Evolutionary conservation across 2,113 vertebrate genomes (phyloP), one percentile per base, ranked within the genome.

Genomic region (Platysteira castanea): DNA sequence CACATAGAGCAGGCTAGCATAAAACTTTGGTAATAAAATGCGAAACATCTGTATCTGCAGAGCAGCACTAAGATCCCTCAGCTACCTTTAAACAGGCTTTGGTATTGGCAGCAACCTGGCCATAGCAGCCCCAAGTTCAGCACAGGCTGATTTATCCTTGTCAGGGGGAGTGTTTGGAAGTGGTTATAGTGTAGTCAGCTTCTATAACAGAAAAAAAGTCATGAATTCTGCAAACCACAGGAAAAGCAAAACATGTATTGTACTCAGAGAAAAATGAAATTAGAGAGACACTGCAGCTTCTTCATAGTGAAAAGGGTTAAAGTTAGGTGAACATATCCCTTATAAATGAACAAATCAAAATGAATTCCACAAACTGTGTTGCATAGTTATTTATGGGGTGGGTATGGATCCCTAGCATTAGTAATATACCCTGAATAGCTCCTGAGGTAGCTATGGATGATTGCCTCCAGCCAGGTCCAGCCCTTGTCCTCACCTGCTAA

Each of bases 161-260:
- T 95, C 89, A 96, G 27, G 94, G 83, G 89, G 76, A 93, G 71
- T 81, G 74, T 96, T 95, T 93, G 83, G 50, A 89, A 93, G 76
- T 71, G 76, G 78, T 96, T 95, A 95, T 67, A 78, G 39, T 23
- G 39, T 63, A 95, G 93, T 93, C 91, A 90, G 53, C 68, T 84
- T 90, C 89, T 86, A 77, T 13, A 90, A 70, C 46, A 95, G 59
- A 57, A 64, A 88, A 88, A 75, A 87, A 42, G 13, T 64, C 3
- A 59, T 35, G 54, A 89, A 71, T 67, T 37, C 39, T 81, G 20
- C 64, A 90, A 84, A 86, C 39, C 47, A 63, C 42, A 39, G 35
- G 39, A 70, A 84, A 94, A 94, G 42, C 37, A 88, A 80, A 83
- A 22, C 17, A n/a, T 15, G 2, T 59, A 74, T 35, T 33, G 19